Base-by-base conservation (phyloP, 2,113 vertebrate species). In the Lanius ludovicianus region DNA sequence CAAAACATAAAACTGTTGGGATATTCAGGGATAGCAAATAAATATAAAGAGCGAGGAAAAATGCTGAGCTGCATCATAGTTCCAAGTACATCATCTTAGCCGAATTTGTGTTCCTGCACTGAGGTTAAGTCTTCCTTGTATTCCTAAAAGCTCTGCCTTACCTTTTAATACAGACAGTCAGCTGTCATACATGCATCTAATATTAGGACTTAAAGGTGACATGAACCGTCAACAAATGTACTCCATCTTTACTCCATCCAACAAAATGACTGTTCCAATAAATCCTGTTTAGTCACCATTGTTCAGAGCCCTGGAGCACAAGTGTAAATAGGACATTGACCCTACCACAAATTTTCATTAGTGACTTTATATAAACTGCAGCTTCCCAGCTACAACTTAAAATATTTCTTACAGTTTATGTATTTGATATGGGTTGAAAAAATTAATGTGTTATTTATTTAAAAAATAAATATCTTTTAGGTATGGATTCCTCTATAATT, bases 1-100 rank as follows among this genome's bases (percentile, higher is more conserved):
- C 2, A 5, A 23, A 62, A 41, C 15, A 7, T 30, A 68, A 73
- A 76, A 8, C 4, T 77, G 8, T 79, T 4, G 17, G 10, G 33
- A 31, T 67, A 59, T 8, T 60, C 10, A 53, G 1, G 3, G 22
- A 25, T 4, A 60, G 46, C 20, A 31, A 84, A n/a, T 46, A 67
- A 55, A 70, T 35, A 7, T 33, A 15, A 8, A 81, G 37, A 2
- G 11, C 55, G 24, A 70, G 28, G 12, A 47, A 78, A 90, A 91
- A 84, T 42, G 4, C 3, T 9, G 15, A 15, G 10, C 35, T 73
- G 3, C n/a, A 41, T 31, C 0, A 0, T 31, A 83, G 15, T 67
- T 73, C 24, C 30, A 78, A 44, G 22, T 64, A 30, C 1, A 33
- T 9, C 7, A 42, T 41, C 35, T 75, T 49, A 41, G 14, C 74